Evolutionary conservation across 2,888 invertebrate genomes (phyloP), one percentile per base, ranked within the genome.

Genomic region (Lasioglossum figueresi): DNA sequence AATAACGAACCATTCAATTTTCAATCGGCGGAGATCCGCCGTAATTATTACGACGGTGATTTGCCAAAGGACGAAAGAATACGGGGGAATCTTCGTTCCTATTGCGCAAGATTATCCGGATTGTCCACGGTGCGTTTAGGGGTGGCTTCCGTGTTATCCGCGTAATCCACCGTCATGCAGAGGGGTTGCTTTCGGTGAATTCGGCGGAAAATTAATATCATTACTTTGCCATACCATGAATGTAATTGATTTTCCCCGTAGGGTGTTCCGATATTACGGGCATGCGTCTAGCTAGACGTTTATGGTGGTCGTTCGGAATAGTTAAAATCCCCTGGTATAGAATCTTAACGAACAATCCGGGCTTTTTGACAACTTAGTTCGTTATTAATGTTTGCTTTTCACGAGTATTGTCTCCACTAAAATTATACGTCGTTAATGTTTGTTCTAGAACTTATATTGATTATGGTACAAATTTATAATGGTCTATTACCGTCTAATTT

Each of bases 1-100:
- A 88, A 90, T 90, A 88, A 90, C 89, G 85, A 90, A 80, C 76
- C 79, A 90, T 90, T 90, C 88, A 84, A 43, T 45, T 43, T 23
- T 31, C 63, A 66, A 45, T 73, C 52, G 48, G 40, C n/a, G n/a
- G 34, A 66, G 56, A 73, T 66, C 59, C 34, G 12, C 16, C n/a
- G 80, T 83, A 90, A 88, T 90, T 82, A 90, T 82, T 59, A 56
- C 45, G 63, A 71, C 72, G 80, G 74, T 82, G 80, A 86, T 85
- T 89, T 78, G 68, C 31, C 76, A 80, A 31, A 52, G 75, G 74
- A 23, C n/a, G 74, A 74, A 86, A 84, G 76, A 89, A 88, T 82
- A 79, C 68, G 16, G 59, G 52, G 52, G 74, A 84, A 77, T 81
- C 84, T 82, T 83, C 79, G n/a, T 84, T 75, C 79, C 31, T 74